These are phyloP conservation scores for Bugula neritina DNA, from an alignment of 2,888 invertebrate species.

Conservation along the genomic window DNA sequence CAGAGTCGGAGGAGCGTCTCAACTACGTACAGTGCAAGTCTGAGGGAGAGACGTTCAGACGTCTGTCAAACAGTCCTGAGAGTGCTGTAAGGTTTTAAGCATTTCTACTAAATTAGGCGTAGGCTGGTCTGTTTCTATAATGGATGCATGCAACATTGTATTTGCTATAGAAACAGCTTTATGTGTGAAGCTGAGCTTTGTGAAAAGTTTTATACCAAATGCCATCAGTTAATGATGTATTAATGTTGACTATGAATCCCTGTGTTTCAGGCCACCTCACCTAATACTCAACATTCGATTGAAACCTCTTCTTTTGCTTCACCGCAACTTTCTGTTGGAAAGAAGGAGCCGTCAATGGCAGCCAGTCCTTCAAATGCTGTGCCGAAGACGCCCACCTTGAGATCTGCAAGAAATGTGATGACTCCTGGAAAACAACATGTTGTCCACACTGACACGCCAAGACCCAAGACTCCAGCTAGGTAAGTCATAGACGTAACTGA, in stretches of 20 bases:
- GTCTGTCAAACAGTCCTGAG: constrained; percentile 9
- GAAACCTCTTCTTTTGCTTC: too few species aligned
- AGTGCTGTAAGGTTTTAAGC: background rate
- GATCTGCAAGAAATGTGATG: constrained; percentile 11
- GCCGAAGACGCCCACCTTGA: background rate
- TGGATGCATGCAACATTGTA: too few species aligned
- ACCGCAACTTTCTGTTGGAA: background rate
- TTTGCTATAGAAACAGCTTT: too few species aligned
- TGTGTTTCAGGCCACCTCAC: too few species aligned
- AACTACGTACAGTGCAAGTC: constrained; percentile 5
- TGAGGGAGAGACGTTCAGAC: constrained; percentile 14
- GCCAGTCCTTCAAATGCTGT: background rate
- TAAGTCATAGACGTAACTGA: too few species aligned
- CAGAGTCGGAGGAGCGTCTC: constrained; percentile 18
- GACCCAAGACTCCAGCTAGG: constrained; percentile 15
- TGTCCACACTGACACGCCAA: constrained; percentile 17
- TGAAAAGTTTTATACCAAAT: too few species aligned
- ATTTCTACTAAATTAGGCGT: too few species aligned
- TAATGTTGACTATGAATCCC: too few species aligned
- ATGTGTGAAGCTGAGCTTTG: too few species aligned
- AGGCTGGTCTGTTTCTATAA: too few species aligned
- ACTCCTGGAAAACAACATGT: constrained; percentile 11
- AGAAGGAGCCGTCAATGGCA: background rate
- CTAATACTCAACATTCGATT: too few species aligned
- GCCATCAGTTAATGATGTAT: too few species aligned